Evolutionary conservation across 2,888 invertebrate species (phyloP).

Genomic region (Thumatha senex): DNA sequence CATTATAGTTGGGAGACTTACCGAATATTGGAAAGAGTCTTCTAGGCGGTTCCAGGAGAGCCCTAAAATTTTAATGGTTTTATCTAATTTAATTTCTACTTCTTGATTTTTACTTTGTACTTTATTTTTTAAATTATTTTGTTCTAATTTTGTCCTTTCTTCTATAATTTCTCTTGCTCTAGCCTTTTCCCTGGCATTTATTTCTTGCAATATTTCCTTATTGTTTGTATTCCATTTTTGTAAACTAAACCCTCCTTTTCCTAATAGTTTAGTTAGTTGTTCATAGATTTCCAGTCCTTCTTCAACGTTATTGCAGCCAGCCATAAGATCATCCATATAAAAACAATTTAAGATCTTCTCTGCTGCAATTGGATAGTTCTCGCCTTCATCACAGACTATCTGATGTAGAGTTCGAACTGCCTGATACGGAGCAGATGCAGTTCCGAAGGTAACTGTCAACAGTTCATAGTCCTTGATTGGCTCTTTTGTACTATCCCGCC

Average conservation of each 20-base stretch:
- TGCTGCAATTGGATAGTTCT: constrained; percentile 28
- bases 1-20: constrained; percentile 17
- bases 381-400: constrained; percentile 30
- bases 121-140: background rate
- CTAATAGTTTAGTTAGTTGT: constrained; percentile 5
- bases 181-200: background rate
- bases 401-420: constrained; percentile 38
- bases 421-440: constrained; percentile 37
- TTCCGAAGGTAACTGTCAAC: constrained; percentile 36
- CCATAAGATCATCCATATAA: constrained; percentile 9
- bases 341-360: constrained; percentile 16
- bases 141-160: background rate
- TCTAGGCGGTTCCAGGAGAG: constrained; percentile 9
- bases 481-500: background rate
- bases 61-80: background rate
- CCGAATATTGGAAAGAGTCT: constrained; percentile 21
- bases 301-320: background rate
- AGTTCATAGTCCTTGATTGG: background rate
- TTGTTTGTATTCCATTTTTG: constrained; percentile 11
- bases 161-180: background rate
- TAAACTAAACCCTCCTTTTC: constrained; percentile 7
- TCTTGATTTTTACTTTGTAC: background rate
- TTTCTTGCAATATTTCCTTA: constrained; percentile 2
- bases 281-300: constrained; percentile 9
- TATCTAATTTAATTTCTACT: constrained; percentile 3